Evolutionary conservation across 2,113 vertebrate species (phyloP), one percentile per base, ranked within the genome.

Genomic region (Oryzias javanicus): DNA sequence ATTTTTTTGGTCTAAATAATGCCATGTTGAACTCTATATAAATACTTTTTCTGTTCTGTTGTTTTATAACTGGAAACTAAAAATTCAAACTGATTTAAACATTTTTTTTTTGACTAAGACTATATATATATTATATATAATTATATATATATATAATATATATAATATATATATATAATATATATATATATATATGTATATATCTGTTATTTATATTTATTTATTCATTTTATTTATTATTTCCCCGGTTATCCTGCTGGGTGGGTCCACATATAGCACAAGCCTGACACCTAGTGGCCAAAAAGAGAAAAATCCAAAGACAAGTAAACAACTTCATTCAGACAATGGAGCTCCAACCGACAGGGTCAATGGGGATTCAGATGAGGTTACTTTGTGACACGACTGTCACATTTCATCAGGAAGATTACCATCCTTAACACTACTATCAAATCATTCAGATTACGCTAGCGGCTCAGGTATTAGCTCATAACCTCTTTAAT

Each of bases 221-320:
- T 64, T 47, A 47, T 60, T 68, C 27, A 19, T 17, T 61, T 80
- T 71, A 66, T 55, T 80, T 71, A 66, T 55, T 64, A 44, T 45
- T 60, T 68, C 27, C 16, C 17, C 54, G 54, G 45, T 52, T 35
- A 25, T n/a, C 40, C 35, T 25, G 27, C n/a, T 18, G 49, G 47
- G 41, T 20, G 27, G 55, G 80, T 80, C 64, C 19, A 69, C 53
- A 60, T 50, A 62, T 46, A 65, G 75, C 64, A 54, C 90, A 91
- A 91, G 67, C 89, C 88, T 89, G 94, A 90, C 94, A 92, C 90
- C 86, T 20, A 84, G 88, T 94, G 95, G 94, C 54, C 2, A 42
- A 42, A n/a, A 55, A 57, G 6, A 22, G 14, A 3, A 25, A 68
- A 44, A 46, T 4, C 19, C 5, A 29, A 5, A 7, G 6, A 8